Conservation (phyloP, 2,888 invertebrate species). For the Cryptocephalus moraei region DNA sequence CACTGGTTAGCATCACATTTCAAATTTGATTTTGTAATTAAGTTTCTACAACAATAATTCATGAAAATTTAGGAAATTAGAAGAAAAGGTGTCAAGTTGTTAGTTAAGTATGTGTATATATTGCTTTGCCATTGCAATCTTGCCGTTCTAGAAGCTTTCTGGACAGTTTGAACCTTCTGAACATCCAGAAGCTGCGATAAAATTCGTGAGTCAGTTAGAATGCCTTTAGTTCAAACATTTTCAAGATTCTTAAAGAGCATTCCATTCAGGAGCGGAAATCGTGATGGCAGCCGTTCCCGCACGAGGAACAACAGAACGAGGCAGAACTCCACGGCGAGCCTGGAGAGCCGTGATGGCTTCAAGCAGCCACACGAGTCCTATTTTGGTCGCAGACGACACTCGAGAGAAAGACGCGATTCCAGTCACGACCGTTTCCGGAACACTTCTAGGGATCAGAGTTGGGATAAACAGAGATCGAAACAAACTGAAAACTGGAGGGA, state of each 20-base stretch:
- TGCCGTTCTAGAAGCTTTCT: no score
- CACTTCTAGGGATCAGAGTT: conserved; percentile 33
- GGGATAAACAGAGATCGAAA: conserved; percentile 30
- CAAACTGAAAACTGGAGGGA: conserved; percentile 31
- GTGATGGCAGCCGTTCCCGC: conserved; percentile 23
- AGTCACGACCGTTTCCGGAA: conserved; percentile 29
- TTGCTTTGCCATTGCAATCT: no score
- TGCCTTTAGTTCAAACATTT: no score
- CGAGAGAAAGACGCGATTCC: conserved; percentile 27
- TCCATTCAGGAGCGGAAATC: conserved; percentile 22
- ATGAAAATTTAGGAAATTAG: no score
- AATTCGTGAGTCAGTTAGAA: no score
- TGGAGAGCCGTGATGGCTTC: conserved; percentile 25
- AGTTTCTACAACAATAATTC: no score
- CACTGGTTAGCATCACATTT: no score
- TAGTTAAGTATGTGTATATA: no score
- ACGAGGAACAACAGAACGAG: conserved; percentile 11
- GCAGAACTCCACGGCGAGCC: conserved; percentile 24
- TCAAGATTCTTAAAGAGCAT: not conserved
- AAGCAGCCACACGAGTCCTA: conserved; percentile 27
- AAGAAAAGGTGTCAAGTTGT: no score
- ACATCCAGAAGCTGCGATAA: no score
- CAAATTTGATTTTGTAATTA: no score
- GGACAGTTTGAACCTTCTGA: no score
- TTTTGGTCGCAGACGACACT: conserved; percentile 12